A percentile compares a stretch with the other conserved stretches of the same genome.
Conservation (phyloP, 2,113 vertebrate species). For the Heteronetta atricapilla region DNA sequence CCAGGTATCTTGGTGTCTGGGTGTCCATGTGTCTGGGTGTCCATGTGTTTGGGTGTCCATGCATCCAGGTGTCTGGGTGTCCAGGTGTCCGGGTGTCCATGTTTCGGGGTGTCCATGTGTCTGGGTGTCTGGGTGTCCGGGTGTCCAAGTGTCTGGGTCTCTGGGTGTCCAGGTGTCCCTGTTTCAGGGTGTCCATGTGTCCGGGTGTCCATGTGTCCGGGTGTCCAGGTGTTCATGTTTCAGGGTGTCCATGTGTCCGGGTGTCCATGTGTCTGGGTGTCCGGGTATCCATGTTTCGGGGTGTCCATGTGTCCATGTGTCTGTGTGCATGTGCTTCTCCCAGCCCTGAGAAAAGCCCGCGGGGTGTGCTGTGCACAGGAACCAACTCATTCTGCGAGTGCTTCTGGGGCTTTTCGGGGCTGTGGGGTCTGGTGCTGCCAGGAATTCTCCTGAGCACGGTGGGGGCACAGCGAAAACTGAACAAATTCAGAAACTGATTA, state of each 20-base stretch:
- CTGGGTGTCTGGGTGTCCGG: rapidly evolving
- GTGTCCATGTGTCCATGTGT: neutral
- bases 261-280: neutral
- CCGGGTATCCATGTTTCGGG: neutral
- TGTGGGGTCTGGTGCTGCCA: too few relatives aligned
- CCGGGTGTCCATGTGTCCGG: neutral
- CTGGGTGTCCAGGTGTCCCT: neutral
- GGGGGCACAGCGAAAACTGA: neutral
- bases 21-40: neutral
- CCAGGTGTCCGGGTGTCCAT: neutral
- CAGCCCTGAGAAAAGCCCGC: neutral
- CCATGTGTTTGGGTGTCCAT: neutral
- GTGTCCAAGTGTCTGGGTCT: neutral
- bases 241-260: neutral
- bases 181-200: neutral
- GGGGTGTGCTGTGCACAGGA: neutral
- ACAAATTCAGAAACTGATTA: neutral
- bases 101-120: neutral
- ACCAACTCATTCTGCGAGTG: neutral
- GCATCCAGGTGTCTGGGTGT: neutral
- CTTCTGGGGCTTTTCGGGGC: neutral
- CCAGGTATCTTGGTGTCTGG: neutral
- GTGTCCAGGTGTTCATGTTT: too few relatives aligned
- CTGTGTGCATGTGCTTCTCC: neutral
- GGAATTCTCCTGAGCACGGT: neutral